Conservation (phyloP, 2,797 vertebrate genomes). For the Ptychadena robeensis region DNA sequence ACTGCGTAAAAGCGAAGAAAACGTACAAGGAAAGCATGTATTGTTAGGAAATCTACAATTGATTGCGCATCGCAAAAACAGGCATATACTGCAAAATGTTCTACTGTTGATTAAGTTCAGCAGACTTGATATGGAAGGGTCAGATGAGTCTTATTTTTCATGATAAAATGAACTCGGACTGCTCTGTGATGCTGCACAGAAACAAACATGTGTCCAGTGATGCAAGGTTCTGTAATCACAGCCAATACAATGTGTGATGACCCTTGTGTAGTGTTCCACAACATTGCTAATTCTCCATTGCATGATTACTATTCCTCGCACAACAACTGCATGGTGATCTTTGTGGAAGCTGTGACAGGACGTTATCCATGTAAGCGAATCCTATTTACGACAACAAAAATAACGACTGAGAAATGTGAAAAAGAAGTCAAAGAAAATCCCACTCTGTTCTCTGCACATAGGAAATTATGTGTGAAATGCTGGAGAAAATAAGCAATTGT, state of each 20-base stretch:
- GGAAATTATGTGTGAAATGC: no score
- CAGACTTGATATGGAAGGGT: neutral
- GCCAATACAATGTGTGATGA: conserved; percentile 27
- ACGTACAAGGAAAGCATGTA: conserved; percentile 2
- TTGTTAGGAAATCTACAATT: conserved; percentile 23
- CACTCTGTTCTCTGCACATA: neutral
- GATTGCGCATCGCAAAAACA: conserved; percentile 28
- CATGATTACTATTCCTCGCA: conserved; percentile 6
- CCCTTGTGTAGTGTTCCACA: conserved; percentile 35
- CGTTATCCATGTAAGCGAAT: neutral
- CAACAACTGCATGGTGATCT: conserved; percentile 1
- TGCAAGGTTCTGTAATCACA: conserved; percentile 32
- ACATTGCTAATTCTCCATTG: conserved; percentile 13
- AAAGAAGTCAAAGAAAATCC: neutral
- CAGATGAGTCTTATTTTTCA: conserved; percentile 9
- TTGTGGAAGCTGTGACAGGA: conserved; percentile 1
- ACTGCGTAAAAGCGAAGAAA: conserved; percentile 7
- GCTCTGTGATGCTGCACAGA: conserved; percentile 8
- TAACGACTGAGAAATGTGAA: neutral
- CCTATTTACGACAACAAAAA: neutral
- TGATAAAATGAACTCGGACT: conserved; percentile 13
- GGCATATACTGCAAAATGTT: conserved; percentile 24
- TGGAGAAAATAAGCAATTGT: no score
- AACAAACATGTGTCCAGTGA: conserved; percentile 28
- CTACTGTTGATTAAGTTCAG: conserved; percentile 25